Evolutionary conservation across 2,797 vertebrate genomes (phyloP).

Genomic region (Sardinella longiceps): DNA sequence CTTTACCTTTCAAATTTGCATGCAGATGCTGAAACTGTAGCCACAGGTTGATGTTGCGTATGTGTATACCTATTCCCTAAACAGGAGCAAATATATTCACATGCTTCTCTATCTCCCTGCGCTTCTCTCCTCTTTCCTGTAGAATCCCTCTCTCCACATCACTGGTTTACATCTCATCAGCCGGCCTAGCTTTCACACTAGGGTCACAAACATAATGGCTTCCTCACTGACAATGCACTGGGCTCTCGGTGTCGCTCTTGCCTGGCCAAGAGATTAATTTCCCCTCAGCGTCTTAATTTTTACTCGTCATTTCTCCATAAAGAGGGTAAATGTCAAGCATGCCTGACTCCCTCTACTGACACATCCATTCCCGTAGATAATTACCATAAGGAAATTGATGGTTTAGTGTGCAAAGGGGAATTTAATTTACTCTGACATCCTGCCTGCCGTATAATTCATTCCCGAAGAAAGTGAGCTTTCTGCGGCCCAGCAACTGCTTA

Average conservation of each 20-base stretch:
- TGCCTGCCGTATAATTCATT: slow-evolving; percentile 94
- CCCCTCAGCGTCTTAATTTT: slow-evolving; percentile 97
- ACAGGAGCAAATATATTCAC: not conserved
- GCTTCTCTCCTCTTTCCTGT: not conserved
- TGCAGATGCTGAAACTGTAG: not conserved
- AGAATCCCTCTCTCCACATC: slow-evolving; percentile 12
- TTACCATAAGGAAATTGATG: slow-evolving; percentile 99
- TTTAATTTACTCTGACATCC: slow-evolving; percentile 99
- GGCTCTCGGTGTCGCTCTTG: slow-evolving; percentile 87
- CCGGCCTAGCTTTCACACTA: slow-evolving; percentile 78
- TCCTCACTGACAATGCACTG: slow-evolving; percentile 88
- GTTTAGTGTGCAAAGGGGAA: slow-evolving; percentile 97
- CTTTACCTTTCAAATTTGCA: too few species aligned
- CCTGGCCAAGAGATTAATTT: slow-evolving; percentile 94
- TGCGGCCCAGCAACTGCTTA: slow-evolving; percentile 82
- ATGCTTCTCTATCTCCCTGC: not conserved
- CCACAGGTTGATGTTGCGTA: not conserved
- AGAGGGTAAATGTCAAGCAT: slow-evolving; percentile 99
- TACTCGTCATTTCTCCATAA: slow-evolving; percentile 94
- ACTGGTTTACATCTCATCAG: slow-evolving; percentile 20
- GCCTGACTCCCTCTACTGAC: slow-evolving; percentile 96
- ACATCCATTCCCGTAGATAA: slow-evolving; percentile 99
- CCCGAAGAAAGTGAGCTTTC: slow-evolving; percentile 94
- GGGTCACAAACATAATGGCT: slow-evolving; percentile 86
- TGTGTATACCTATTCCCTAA: too few species aligned